Percentiles rank a stretch among this genome's conserved stretches.
phyloP scores from a whole-genome alignment of 2,797 vertebrate species.

The Garrulus glandarius region DNA sequence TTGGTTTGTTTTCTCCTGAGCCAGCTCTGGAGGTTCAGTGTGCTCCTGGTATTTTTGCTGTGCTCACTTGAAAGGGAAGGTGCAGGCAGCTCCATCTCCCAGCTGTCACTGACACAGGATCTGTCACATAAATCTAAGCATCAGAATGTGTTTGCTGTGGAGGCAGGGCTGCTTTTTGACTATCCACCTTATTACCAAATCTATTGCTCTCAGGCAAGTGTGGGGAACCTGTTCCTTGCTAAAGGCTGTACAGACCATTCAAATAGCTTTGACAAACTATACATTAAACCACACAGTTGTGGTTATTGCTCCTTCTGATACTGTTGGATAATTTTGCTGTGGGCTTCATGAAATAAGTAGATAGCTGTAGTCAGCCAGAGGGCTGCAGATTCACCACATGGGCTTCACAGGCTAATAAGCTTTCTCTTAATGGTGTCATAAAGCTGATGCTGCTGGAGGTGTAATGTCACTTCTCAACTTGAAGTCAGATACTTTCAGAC shows the following conservation, averaged over 20 bases:
- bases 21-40: not conserved
- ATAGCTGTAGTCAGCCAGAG: not conserved
- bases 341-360: conserved; percentile 11
- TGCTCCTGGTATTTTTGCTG: not conserved
- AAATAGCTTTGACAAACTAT: not conserved
- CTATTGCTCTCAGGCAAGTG: not conserved
- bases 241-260: not conserved
- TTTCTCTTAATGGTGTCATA: not conserved
- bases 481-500: not conserved
- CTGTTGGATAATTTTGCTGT: conserved; percentile 1
- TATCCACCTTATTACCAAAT: not conserved
- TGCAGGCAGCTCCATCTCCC: conserved; percentile 9
- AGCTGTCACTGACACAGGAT: not conserved
- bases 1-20: not conserved
- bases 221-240: conserved; percentile 14
- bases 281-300: not conserved
- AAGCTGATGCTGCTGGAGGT: conserved; percentile 3
- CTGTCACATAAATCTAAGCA: not conserved
- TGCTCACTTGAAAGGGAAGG: not conserved
- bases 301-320: not conserved
- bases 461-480: not conserved
- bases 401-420: conserved; percentile 4
- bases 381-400: not conserved
- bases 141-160: not conserved
- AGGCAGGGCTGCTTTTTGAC: conserved; percentile 26